These are phyloP conservation scores for Carduelis carduelis DNA, from an alignment of 2,797 vertebrate genomes.

Conservation along the genomic window DNA sequence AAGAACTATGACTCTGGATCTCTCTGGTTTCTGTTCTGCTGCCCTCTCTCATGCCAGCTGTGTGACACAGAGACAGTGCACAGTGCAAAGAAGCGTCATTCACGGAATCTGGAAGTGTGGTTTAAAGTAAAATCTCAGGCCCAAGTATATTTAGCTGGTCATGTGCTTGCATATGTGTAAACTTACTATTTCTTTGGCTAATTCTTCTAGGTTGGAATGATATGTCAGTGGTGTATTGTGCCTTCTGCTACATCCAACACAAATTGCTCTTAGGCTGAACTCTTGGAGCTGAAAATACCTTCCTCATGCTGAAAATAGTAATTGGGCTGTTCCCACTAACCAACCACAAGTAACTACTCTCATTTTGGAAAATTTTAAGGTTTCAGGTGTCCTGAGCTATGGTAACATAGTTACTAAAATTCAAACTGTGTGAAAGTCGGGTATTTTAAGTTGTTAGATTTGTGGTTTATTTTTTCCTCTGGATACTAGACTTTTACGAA, in stretches of 20 bases:
- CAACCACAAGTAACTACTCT: not conserved
- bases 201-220: not conserved
- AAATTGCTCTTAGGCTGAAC: not conserved
- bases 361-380: not conserved
- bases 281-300: not conserved
- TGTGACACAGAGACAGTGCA: not conserved
- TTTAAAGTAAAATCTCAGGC: not conserved
- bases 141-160: not conserved
- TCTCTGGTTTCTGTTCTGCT: not conserved
- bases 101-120: not conserved
- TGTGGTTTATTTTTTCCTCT: not conserved
- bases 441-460: not conserved
- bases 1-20: not conserved
- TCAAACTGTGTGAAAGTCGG: not conserved
- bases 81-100: not conserved
- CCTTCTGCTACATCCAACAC: not conserved
- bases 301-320: not conserved
- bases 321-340: not conserved
- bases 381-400: not conserved
- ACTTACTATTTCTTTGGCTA: not conserved
- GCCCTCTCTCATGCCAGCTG: not conserved
- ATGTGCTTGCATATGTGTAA: not conserved
- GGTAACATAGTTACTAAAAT: not conserved
- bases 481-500: not conserved
- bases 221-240: not conserved